phyloP scores from a whole-genome alignment of 2,797 vertebrate genomes.

The Enteromius anoplus region DNA sequence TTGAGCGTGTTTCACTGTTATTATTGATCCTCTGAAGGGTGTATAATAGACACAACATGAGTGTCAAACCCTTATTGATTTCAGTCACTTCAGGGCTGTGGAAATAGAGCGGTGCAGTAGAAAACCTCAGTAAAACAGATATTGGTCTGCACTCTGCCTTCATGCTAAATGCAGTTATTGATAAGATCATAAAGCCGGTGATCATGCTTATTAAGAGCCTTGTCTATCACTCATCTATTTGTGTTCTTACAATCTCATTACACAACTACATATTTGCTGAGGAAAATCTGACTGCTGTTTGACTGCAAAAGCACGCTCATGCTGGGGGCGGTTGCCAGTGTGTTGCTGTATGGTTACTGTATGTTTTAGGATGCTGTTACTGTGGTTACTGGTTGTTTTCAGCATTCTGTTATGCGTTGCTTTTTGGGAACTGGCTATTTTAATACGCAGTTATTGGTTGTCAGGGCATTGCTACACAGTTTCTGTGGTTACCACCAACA shows the following conservation, averaged over 20 bases:
- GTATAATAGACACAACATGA: conserved; percentile 26
- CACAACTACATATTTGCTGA: neutral
- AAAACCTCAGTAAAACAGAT: conserved; percentile 9
- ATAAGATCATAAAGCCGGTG: neutral
- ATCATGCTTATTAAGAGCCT: neutral
- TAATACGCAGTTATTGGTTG: neutral
- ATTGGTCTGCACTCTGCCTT: neutral
- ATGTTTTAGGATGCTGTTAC: neutral
- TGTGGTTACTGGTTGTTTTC: neutral
- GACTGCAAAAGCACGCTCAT: neutral
- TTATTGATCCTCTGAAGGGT: conserved; percentile 31
- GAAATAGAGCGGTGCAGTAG: neutral
- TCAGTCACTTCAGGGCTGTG: conserved; percentile 23
- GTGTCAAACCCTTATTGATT: conserved; percentile 34
- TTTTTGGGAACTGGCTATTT: neutral
- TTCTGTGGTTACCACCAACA: neutral
- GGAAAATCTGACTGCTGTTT: neutral
- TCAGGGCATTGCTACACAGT: no score
- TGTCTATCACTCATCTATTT: neutral
- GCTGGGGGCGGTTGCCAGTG: neutral
- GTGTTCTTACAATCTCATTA: neutral
- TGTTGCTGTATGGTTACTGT: neutral
- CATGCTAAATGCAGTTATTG: neutral
- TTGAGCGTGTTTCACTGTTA: conserved; percentile 23
- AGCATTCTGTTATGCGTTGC: neutral